phyloP scores from a whole-genome alignment of 2,888 invertebrate genomes.

The Acronicta alni region DNA sequence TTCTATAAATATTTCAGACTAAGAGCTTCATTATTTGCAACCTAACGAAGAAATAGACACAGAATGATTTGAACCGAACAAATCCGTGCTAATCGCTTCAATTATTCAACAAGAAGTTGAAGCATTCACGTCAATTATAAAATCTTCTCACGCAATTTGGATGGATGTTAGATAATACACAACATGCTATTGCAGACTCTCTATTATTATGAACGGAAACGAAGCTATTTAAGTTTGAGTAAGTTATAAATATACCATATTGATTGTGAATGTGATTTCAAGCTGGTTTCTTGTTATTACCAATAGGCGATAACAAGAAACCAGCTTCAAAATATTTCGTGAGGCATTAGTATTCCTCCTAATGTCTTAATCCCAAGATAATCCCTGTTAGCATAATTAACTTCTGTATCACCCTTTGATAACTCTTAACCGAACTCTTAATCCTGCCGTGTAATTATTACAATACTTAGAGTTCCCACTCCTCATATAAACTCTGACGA shows the following conservation, averaged over 20 bases:
- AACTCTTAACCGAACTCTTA: too few relatives aligned
- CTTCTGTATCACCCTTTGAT: too few relatives aligned
- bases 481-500: too few relatives aligned
- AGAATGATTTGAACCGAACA: not conserved
- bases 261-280: not conserved
- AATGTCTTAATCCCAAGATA: too few relatives aligned
- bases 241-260: constrained; percentile 1
- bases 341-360: too few relatives aligned
- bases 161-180: constrained; percentile 6
- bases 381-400: too few relatives aligned
- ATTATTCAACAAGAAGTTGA: constrained; percentile 1
- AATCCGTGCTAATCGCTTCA: not conserved
- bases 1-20: not conserved
- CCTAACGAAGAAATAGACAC: not conserved
- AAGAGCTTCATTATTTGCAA: not conserved
- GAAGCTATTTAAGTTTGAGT: not conserved
- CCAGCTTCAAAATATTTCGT: too few relatives aligned
- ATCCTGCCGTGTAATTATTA: too few relatives aligned
- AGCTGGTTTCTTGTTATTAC: not conserved
- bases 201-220: not conserved
- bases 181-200: constrained; percentile 2
- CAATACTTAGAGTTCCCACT: too few relatives aligned
- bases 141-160: constrained; percentile 8
- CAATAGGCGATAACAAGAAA: too few relatives aligned
- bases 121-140: not conserved